phyloP scores from a whole-genome alignment of 2,888 invertebrate species.

The Meloe dianella region DNA sequence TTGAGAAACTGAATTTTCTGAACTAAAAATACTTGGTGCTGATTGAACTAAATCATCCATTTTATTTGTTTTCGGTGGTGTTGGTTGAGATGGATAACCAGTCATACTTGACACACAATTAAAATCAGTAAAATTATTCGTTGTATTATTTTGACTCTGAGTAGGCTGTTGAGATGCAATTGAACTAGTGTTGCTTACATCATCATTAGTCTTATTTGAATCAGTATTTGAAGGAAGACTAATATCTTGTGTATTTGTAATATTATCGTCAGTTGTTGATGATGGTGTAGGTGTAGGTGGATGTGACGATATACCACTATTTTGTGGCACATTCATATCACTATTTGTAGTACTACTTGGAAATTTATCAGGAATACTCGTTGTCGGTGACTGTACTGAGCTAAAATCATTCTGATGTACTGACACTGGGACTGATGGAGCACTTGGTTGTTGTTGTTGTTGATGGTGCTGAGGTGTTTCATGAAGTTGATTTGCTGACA shows the following conservation, averaged over 20 bases:
- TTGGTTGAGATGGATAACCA: constrained; percentile 51
- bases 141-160: constrained; percentile 55
- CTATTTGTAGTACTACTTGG: constrained; percentile 58
- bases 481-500: constrained; percentile 39
- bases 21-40: constrained; percentile 45
- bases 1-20: constrained; percentile 54
- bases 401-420: constrained; percentile 47
- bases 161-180: constrained; percentile 58
- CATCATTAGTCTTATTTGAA: constrained; percentile 51
- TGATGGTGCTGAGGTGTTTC: constrained; percentile 42
- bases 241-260: constrained; percentile 53
- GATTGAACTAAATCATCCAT: constrained; percentile 58
- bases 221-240: constrained; percentile 56
- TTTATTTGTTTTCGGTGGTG: constrained; percentile 53
- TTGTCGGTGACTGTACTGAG: constrained; percentile 52
- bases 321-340: constrained; percentile 44
- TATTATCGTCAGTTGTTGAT: constrained; percentile 58
- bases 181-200: constrained; percentile 51
- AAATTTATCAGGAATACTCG: constrained; percentile 56
- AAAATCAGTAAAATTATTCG: constrained; percentile 56
- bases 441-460: constrained; percentile 39
- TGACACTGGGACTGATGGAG: constrained; percentile 18
- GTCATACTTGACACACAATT: constrained; percentile 58
- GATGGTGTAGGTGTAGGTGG: constrained; percentile 58
- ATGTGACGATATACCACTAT: constrained; percentile 54